Evolutionary conservation across 2,797 vertebrate genomes (phyloP).

Genomic region (Megaceryle alcyon): DNA sequence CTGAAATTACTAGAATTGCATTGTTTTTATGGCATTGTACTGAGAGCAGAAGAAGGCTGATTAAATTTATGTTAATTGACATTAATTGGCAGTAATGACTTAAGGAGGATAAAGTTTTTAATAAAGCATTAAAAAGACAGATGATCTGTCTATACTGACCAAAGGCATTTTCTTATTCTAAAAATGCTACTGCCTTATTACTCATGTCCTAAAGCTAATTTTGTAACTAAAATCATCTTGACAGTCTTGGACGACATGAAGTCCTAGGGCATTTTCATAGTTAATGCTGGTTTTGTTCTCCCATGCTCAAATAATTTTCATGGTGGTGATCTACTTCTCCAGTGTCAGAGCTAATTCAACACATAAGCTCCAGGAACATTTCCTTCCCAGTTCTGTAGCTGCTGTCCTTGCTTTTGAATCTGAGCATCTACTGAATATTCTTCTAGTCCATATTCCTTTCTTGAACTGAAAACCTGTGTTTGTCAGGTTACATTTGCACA

Average conservation of each 20-base stretch:
- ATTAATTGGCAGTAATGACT: constrained; percentile 41
- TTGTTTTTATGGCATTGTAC: not conserved
- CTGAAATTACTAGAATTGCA: not conserved
- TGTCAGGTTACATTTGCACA: not conserved
- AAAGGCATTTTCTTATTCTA: constrained; percentile 16
- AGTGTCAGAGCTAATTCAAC: not conserved
- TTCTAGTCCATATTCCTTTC: not conserved
- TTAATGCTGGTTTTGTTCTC: not conserved
- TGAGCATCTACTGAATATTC: not conserved
- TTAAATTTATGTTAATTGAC: constrained; percentile 50
- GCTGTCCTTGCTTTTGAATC: not conserved
- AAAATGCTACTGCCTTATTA: not conserved
- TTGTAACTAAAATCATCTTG: not conserved
- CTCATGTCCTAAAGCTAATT: not conserved
- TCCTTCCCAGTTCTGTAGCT: not conserved
- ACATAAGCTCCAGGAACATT: not conserved
- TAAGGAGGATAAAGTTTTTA: constrained; percentile 41
- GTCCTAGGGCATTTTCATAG: not conserved
- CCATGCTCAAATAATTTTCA: not conserved
- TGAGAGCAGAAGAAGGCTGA: not conserved
- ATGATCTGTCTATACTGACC: constrained; percentile 21
- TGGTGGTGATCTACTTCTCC: not conserved
- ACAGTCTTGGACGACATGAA: not conserved
- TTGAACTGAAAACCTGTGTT: not conserved
- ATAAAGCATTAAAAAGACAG: constrained; percentile 39